A percentile compares a stretch with the other conserved stretches of the same genome.
phyloP scores from a whole-genome alignment of 2,888 invertebrate genomes.

The Agonopterix alstromeriana region DNA sequence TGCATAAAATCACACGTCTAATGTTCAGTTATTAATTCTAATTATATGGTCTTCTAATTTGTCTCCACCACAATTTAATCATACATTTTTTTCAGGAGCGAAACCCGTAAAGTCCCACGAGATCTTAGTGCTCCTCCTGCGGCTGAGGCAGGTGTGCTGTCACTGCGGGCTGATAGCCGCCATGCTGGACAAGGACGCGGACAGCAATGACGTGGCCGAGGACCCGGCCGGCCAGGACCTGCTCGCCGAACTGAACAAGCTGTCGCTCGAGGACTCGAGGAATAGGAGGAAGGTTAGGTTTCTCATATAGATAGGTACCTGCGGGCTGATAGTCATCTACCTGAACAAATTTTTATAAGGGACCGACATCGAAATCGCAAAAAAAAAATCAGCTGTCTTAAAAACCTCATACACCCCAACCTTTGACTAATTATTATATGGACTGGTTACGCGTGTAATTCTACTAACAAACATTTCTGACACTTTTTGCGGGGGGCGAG shows the following conservation, averaged over 20 bases:
- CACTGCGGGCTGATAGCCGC: conserved; percentile 88
- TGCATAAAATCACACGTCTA: too few relatives aligned
- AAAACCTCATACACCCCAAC: too few relatives aligned
- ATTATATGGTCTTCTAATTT: too few relatives aligned
- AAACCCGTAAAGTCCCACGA: conserved; percentile 80
- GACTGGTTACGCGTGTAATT: too few relatives aligned
- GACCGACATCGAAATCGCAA: too few relatives aligned
- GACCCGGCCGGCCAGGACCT: conserved; percentile 74
- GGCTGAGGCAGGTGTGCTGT: conserved; percentile 87
- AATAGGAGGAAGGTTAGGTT: conserved; percentile 15
- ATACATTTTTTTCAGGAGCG: conserved; percentile 43
- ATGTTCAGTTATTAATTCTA: too few relatives aligned
- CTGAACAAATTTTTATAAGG: too few relatives aligned
- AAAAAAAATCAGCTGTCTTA: too few relatives aligned
- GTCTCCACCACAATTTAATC: too few relatives aligned
- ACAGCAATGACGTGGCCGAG: conserved; percentile 23
- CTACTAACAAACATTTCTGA: too few relatives aligned
- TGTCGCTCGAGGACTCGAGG: conserved; percentile 66
- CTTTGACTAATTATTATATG: too few relatives aligned
- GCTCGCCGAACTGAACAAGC: conserved; percentile 78
- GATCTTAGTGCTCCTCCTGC: conserved; percentile 88
- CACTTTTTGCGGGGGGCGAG: too few relatives aligned
- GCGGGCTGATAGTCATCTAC: conserved; percentile 81
- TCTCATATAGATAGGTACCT: conserved; percentile 29
- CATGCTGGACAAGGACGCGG: conserved; percentile 66